phyloP scores from a whole-genome alignment of 2,888 invertebrate species.

The Agrotis exclamationis region DNA sequence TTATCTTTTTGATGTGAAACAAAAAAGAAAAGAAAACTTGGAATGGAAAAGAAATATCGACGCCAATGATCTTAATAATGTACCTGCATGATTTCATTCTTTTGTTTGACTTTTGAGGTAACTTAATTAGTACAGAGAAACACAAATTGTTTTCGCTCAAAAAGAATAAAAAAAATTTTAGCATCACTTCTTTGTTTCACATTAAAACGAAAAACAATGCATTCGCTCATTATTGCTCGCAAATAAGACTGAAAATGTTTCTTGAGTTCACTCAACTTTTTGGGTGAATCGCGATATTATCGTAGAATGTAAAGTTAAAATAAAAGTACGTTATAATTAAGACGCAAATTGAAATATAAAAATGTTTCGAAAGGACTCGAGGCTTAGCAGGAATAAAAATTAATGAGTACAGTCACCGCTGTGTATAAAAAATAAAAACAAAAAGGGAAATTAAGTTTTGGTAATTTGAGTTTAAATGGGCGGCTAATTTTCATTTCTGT shows the following conservation, averaged over 20 bases:
- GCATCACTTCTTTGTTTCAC: constrained; percentile 47
- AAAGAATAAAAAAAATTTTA: background rate
- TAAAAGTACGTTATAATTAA: constrained; percentile 59
- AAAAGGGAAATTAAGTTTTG: constrained; percentile 59
- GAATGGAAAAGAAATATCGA: background rate
- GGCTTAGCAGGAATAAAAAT: constrained; percentile 59
- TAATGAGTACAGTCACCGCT: constrained; percentile 54
- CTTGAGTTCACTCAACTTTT: constrained; percentile 60
- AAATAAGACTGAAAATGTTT: constrained; percentile 75
- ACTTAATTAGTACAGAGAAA: constrained; percentile 8
- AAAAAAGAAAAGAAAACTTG: constrained; percentile 8
- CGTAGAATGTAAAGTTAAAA: constrained; percentile 62
- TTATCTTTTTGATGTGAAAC: constrained; percentile 42
- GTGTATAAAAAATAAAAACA: constrained; percentile 50
- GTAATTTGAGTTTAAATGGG: constrained; percentile 59
- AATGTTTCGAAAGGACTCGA: constrained; percentile 48
- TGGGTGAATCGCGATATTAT: constrained; percentile 51
- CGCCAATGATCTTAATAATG: constrained; percentile 10
- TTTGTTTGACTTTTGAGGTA: constrained; percentile 3
- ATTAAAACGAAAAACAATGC: constrained; percentile 52
- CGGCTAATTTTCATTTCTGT: constrained; percentile 63
- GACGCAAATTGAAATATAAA: constrained; percentile 37
- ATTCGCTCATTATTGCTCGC: constrained; percentile 68
- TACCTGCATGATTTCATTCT: background rate
- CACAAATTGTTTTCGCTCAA: constrained; percentile 4